Conservation (phyloP, 1,140 invertebrate genomes). For the Macrobrachium nipponense region DNA sequence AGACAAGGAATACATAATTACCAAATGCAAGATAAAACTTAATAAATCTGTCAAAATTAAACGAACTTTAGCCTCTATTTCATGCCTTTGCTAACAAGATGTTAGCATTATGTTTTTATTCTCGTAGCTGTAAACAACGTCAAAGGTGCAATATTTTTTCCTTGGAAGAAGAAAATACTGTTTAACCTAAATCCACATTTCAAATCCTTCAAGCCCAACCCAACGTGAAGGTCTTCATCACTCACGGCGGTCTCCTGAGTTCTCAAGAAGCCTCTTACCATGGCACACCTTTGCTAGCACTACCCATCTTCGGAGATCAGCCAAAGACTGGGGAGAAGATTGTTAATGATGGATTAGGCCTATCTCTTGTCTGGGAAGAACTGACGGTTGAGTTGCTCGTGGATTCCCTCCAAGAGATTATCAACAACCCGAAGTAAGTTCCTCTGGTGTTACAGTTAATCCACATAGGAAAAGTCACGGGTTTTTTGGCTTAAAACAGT, state of each 20-base stretch:
- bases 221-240: conserved; percentile 47
- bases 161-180: background rate
- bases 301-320: conserved; percentile 40
- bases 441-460: background rate
- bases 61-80: too few species aligned
- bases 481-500: too few species aligned
- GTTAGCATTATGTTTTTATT: too few species aligned
- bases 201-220: background rate
- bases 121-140: background rate
- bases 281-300: conserved; percentile 32
- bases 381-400: conserved; percentile 26
- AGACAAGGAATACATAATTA: too few species aligned
- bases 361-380: conserved; percentile 29
- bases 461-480: too few species aligned
- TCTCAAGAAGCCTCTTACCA: conserved; percentile 29
- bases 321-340: conserved; percentile 4
- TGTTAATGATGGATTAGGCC: background rate
- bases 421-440: conserved; percentile 26
- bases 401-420: conserved; percentile 23
- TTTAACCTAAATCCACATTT: background rate
- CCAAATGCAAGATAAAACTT: too few species aligned
- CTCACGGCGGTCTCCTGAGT: conserved; percentile 34
- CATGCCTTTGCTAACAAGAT: too few species aligned
- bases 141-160: background rate
- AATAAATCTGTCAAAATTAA: too few species aligned